These are phyloP conservation scores for Myodes glareolus DNA, from an alignment of 2,113 vertebrate species.

Conservation along the genomic window DNA sequence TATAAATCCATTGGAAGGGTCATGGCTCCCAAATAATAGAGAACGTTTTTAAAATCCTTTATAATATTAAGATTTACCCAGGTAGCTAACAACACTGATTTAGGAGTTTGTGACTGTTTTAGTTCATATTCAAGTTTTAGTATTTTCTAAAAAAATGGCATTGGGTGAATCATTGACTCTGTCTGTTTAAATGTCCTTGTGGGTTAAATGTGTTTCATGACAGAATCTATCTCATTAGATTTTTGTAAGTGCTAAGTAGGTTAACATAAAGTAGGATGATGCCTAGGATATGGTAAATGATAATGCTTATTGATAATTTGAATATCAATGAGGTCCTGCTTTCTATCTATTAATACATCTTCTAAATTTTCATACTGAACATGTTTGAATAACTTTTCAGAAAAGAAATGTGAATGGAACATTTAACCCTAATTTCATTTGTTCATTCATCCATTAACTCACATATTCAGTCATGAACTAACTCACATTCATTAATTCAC, in stretches of 20 bases:
- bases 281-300: not conserved
- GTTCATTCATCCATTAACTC: not conserved
- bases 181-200: not conserved
- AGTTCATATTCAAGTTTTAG: not conserved
- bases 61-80: not conserved
- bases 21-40: not conserved
- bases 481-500: not conserved
- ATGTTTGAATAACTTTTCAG: not conserved
- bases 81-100: not conserved
- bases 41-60: not conserved
- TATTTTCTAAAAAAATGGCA: not conserved
- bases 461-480: not conserved
- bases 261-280: constrained; percentile 16
- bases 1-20: not conserved
- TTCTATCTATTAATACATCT: not conserved
- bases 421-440: constrained; percentile 29
- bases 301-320: constrained; percentile 9
- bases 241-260: constrained; percentile 29
- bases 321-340: not conserved
- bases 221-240: not conserved
- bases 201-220: not conserved
- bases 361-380: constrained; percentile 5
- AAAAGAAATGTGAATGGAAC: not conserved
- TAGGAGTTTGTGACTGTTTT: not conserved
- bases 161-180: not conserved